phyloP scores from a whole-genome alignment of 2,888 invertebrate genomes.

The Galerucella pusilla region DNA sequence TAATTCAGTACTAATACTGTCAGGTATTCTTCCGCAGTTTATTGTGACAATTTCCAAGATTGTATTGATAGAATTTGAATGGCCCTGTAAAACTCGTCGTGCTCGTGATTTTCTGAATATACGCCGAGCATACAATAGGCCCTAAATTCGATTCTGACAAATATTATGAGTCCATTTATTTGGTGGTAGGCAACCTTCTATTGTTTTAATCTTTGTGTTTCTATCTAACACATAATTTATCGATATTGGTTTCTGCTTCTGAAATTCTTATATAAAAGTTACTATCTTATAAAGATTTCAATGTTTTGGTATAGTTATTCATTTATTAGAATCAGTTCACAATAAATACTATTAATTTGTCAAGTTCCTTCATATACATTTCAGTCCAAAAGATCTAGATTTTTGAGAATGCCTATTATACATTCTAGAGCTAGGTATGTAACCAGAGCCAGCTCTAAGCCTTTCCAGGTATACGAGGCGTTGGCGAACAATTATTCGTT shows the following conservation, averaged over 20 bases:
- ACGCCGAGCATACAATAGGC: constrained; percentile 27
- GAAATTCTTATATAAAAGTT: not conserved
- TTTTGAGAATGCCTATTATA: too few relatives aligned
- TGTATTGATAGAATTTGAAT: constrained; percentile 16
- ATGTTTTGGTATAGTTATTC: not conserved
- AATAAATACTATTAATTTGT: too few relatives aligned
- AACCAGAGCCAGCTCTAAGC: too few relatives aligned
- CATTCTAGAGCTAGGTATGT: too few relatives aligned
- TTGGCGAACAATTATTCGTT: too few relatives aligned
- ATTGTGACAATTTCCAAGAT: constrained; percentile 15
- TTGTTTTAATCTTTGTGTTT: constrained; percentile 33
- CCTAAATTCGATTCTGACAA: constrained; percentile 26
- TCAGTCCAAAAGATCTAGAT: too few relatives aligned
- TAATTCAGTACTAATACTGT: not conserved
- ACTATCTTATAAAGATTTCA: not conserved
- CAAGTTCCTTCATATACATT: too few relatives aligned
- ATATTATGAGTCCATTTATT: constrained; percentile 30
- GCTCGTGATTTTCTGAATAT: constrained; percentile 20
- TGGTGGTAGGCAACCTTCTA: constrained; percentile 20
- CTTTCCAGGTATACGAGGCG: too few relatives aligned
- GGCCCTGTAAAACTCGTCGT: constrained; percentile 21
- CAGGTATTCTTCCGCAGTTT: not conserved
- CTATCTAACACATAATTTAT: constrained; percentile 25
- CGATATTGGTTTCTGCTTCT: constrained; percentile 13
- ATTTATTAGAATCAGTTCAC: not conserved